Base-by-base conservation (phyloP, 1,140 invertebrate species). In the Branchinecta lindahli region DNA sequence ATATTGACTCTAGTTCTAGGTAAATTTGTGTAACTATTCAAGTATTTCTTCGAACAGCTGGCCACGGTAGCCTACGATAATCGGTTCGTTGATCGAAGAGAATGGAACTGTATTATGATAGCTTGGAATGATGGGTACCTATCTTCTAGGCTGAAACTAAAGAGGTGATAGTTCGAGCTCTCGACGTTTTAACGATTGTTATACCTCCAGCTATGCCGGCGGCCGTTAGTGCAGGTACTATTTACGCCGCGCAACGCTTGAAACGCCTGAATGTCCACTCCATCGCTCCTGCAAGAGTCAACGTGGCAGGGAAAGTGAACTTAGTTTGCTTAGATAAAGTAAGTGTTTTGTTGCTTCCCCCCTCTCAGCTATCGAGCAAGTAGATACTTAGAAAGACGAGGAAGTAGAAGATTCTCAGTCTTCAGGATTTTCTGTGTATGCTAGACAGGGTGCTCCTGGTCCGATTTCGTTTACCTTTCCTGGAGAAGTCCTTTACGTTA, bases 261-360 rank as follows among this genome's bases (percentile, higher is more conserved):
- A 88, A 90, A 77, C 82, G 81, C 20, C 83, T 85, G 7, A 81
- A 87, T 67, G 92, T 99, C 70, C 94, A 90, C 80, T 99, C 95
- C 74, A 96, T 98, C 67, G 94, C 92, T 72, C 94, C 95, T 0
- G 82, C 88, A 33, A 88, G 89, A 3, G 96, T 99, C 71, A 98
- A 97, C 76, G 90, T 97, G 18, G 90, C 90, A 73, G 96, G 96
- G 0, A 94, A 91, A 45, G 82, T 97, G n/a, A 91, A 98, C 80
- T 89, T 91, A 74, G 85, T 96, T 67, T 96, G 94, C 76, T 99
- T 99, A 80, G 96, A 99, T 80, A 99, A 99, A 87, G 91, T 93
- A 75, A 75, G 73, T 71, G 20, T 52, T 65, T 67, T 71, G 44
- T 52, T 61, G 2, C 52, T 61, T 6, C 52, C 52, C 6, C 52